Evolutionary conservation across 2,888 invertebrate species (phyloP), one percentile per base, ranked within the genome.

Genomic region (Thymelicus sylvestris): DNA sequence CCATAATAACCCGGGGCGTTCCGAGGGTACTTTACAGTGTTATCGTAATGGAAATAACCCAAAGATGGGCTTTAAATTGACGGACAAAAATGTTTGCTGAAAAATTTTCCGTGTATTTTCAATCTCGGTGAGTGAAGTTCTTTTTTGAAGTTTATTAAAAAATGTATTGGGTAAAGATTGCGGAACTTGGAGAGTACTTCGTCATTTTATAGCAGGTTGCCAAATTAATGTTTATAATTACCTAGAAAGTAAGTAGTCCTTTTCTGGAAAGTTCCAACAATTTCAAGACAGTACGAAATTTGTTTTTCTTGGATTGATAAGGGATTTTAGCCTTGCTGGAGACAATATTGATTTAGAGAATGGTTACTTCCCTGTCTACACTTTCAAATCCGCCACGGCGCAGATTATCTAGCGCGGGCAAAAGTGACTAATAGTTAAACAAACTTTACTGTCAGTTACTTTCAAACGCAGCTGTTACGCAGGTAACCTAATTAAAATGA

Each of bases 11-110:
- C 69, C 66, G 63, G 41, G 10, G 67, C 39, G 64, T 39, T 60
- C 63, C 39, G 39, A 66, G 50, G 63, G 63, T 63, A 60, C 66
- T 72, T 69, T 69, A 52, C 72, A 68, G 48, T 64, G 64, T 72
- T 68, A 69, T 52, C 64, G 68, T 68, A 63, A 69, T 69, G 57
- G 69, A 69, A 69, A 69, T 69, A 69, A 64, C 57, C 47, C 38
- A 48, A 24, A 38, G 48, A 57, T 52, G 55, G 52, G 24, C 63
- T 63, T 57, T 69, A 64, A 69, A 69, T 64, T 48, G 68, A 68
- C 47, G 41, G 24, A 38, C 41, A 38, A 47, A 47, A 63, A 64
- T 59, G 39, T 55, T 63, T 31, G 48, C 7, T 48, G n/a, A 63
- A 15, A n/a, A 7, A 39, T 52, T 63, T 63, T 31, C n/a, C n/a